Evolutionary conservation across 1,140 invertebrate species (phyloP).

Genomic region (Propsilocerus akamusi): DNA sequence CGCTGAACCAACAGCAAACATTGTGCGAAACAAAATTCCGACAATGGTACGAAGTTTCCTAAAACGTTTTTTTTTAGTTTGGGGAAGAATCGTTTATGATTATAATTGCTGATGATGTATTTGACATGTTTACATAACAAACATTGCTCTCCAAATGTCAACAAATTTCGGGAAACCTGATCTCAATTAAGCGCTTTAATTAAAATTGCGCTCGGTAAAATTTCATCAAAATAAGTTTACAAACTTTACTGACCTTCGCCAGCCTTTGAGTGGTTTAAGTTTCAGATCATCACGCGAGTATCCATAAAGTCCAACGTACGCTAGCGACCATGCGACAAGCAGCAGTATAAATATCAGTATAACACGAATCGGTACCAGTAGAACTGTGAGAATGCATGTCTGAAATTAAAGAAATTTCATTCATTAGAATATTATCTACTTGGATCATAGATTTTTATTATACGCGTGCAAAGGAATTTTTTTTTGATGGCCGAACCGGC

Average conservation of each 20-base stretch:
- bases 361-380: slow-evolving; percentile 55
- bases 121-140: background rate
- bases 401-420: slow-evolving; percentile 36
- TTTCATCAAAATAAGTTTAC: slow-evolving; percentile 1
- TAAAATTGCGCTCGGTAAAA: background rate
- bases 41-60: slow-evolving; percentile 16
- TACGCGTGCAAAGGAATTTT: background rate
- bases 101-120: background rate
- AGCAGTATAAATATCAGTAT: slow-evolving; percentile 52
- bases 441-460: no score
- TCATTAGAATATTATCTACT: slow-evolving; percentile 4
- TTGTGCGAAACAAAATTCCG: slow-evolving; percentile 34
- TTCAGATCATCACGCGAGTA: slow-evolving; percentile 55
- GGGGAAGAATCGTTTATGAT: slow-evolving; percentile 4
- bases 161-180: background rate
- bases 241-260: slow-evolving; percentile 49
- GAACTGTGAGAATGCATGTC: slow-evolving; percentile 61
- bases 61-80: no score
- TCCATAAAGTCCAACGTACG: slow-evolving; percentile 56
- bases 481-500: background rate
- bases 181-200: background rate
- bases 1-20: slow-evolving; percentile 67
- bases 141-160: background rate
- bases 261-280: slow-evolving; percentile 51
- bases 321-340: slow-evolving; percentile 61